Evolutionary conservation across 2,797 vertebrate species (phyloP), one percentile per base, ranked within the genome.

Genomic region (Todus mexicanus): DNA sequence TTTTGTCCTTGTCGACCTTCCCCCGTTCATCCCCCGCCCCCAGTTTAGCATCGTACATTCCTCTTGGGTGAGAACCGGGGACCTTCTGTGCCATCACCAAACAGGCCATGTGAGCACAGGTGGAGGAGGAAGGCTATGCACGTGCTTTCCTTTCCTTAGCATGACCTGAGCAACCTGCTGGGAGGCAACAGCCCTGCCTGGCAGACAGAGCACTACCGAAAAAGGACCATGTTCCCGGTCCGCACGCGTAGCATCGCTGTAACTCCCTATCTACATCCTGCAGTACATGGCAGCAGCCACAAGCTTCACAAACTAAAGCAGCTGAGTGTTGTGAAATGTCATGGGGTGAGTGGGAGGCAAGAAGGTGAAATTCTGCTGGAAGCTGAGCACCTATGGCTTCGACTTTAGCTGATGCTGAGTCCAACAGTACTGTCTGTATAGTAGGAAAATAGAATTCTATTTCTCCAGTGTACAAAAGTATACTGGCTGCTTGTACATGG

Each of bases 381-480:
- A 95, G 71, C 65, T 89, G 70, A 92, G 81, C 85, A 96, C 87
- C 77, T 84, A 53, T 92, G 81, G 84, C 87, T 96, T 94, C 71
- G 94, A 90, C 80, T 89, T 96, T 88, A 87, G 74, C 81, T 87
- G 75, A 93, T 91, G 92, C 75, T 3, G 4, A 94, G 83, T 77
- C 86, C 65, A 95, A 76, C 70, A 95, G 63, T 95, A 57, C 64
- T 78, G 84, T 54, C 82, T 89, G 79, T 48, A 76, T 31, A 65
- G 27, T 13, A 93, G 43, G 69, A 93, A 96, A 95, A 94, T 66
- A 93, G 92, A 95, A 57, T 11, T 87, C 40, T 63, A 4, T 91
- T 95, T 90, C 85, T 93, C 88, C 83, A 81, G 77, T 23, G 70
- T 85, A 94, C 65, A 65, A 68, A 93, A 91, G 87, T 27, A 33